Evolutionary conservation across 2,888 invertebrate species (phyloP).

Genomic region (Diloba caeruleocephala): DNA sequence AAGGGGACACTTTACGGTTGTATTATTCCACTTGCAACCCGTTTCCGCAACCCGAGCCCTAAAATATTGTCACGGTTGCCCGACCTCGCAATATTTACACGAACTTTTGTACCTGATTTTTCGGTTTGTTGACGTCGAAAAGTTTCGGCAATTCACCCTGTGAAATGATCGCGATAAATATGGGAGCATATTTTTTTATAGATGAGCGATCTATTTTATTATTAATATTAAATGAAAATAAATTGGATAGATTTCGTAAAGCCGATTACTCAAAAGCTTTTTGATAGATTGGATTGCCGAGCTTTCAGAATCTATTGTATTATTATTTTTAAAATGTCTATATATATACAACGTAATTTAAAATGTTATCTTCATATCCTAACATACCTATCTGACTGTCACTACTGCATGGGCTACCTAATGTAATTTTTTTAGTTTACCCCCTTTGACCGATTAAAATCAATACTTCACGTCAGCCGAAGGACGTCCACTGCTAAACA

Average conservation of each 20-base stretch:
- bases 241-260: constrained; percentile 39
- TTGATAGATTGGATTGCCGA: constrained; percentile 41
- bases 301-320: constrained; percentile 14
- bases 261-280: constrained; percentile 42
- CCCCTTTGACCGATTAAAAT: too few relatives aligned
- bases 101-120: constrained; percentile 29
- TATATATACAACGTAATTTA: too few relatives aligned
- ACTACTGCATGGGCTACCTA: too few relatives aligned
- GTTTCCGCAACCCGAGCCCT: constrained; percentile 22
- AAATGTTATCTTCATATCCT: too few relatives aligned
- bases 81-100: constrained; percentile 4
- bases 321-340: constrained; percentile 6
- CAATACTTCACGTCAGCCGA: too few relatives aligned
- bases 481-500: too few relatives aligned
- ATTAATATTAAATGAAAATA: constrained; percentile 39
- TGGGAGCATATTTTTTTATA: constrained; percentile 10
- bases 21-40: constrained; percentile 58
- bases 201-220: constrained; percentile 28
- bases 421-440: too few relatives aligned
- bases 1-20: constrained; percentile 69
- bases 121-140: constrained; percentile 4
- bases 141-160: constrained; percentile 6
- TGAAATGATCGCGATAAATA: constrained; percentile 13
- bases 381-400: too few relatives aligned
- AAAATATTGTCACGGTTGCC: constrained; percentile 35